Conservation (phyloP, 2,888 invertebrate genomes). For the Encarsia formosa region DNA sequence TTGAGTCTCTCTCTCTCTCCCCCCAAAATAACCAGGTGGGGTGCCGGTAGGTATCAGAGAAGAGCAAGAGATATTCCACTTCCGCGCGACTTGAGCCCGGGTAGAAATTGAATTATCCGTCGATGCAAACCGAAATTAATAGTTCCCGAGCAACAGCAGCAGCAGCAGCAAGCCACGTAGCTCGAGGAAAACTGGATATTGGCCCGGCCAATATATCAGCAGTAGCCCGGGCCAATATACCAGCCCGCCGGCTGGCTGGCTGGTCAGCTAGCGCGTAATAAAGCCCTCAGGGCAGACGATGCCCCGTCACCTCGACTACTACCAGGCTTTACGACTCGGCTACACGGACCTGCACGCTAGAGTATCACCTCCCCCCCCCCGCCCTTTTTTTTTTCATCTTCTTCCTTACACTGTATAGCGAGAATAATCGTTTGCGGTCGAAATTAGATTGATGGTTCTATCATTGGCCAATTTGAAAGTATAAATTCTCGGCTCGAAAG, state of each 20-base stretch:
- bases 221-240: conserved; percentile 38
- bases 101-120: neutral
- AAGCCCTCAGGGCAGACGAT: conserved; percentile 30
- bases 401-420: neutral
- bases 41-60: too few relatives aligned
- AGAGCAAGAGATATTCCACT: neutral
- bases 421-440: neutral
- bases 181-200: conserved; percentile 33
- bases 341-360: neutral
- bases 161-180: too few relatives aligned
- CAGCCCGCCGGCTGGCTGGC: conserved; percentile 40
- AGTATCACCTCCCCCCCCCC: neutral
- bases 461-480: too few relatives aligned
- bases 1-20: too few relatives aligned
- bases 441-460: neutral
- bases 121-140: conserved; percentile 1
- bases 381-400: neutral
- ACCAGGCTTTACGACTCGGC: too few relatives aligned
- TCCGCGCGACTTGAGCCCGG: neutral
- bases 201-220: conserved; percentile 38
- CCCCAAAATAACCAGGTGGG: too few relatives aligned
- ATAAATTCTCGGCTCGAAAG: too few relatives aligned
- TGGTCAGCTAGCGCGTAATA: conserved; percentile 40
- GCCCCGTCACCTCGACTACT: neutral
- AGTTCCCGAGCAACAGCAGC: conserved; percentile 1